Evolutionary conservation across 2,113 vertebrate species (phyloP).

Genomic region (Xyliphius kryptos): DNA sequence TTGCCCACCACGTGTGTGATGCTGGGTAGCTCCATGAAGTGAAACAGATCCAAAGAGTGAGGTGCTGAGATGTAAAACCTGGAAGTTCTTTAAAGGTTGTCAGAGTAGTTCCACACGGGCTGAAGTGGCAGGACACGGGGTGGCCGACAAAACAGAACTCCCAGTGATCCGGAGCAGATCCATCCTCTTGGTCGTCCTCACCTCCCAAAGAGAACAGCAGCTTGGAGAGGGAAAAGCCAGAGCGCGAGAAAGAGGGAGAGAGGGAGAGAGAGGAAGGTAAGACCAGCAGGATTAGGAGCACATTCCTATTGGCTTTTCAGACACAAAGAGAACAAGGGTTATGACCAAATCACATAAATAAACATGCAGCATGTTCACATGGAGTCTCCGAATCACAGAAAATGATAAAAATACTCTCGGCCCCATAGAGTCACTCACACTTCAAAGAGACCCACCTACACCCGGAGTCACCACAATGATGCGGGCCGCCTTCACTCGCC

Average conservation of each 20-base stretch:
- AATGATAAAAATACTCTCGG: neutral
- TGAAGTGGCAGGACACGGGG: neutral
- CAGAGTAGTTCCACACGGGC: conserved; percentile 22
- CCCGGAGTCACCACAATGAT: conserved; percentile 27
- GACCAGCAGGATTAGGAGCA: conserved; percentile 18
- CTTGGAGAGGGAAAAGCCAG: conserved; percentile 36
- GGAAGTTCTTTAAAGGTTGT: conserved; percentile 25
- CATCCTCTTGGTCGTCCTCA: conserved; percentile 36
- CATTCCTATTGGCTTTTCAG: conserved; percentile 4
- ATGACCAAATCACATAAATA: neutral
- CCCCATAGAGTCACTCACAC: conserved; percentile 10
- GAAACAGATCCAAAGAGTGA: conserved; percentile 20
- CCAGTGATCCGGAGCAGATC: conserved; percentile 18
- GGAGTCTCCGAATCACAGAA: neutral
- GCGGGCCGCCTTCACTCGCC: conserved; percentile 24
- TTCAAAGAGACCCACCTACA: conserved; percentile 32
- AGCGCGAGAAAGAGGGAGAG: conserved; percentile 47
- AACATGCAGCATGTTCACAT: neutral
- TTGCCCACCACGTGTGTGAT: conserved; percentile 39
- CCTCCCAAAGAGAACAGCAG: conserved; percentile 29
- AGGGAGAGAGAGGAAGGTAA: conserved; percentile 47
- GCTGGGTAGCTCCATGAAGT: conserved; percentile 44
- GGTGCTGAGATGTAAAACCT: neutral
- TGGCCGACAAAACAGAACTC: conserved; percentile 15
- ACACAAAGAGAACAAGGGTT: conserved; percentile 3